A percentile compares a stretch with the other conserved stretches of the same genome.
These are phyloP conservation scores for Eretmochelys imbricata DNA, from an alignment of 2,113 vertebrate genomes.

Conservation along the genomic window DNA sequence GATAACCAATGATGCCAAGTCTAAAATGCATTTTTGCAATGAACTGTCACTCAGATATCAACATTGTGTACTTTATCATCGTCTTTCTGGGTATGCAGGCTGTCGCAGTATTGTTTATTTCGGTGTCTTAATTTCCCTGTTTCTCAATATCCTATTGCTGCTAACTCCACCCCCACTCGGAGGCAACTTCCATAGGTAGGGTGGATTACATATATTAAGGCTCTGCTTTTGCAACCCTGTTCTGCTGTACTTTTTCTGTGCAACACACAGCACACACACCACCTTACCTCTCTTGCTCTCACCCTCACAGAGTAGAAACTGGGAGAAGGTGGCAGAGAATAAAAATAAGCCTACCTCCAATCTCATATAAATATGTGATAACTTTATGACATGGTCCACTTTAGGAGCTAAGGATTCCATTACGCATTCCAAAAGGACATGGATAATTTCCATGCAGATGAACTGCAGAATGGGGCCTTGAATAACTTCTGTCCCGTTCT, in stretches of 20 bases:
- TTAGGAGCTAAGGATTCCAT: conserved; percentile 1
- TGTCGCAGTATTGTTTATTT: not conserved
- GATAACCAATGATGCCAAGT: conserved; percentile 56
- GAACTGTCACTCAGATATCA: conserved; percentile 52
- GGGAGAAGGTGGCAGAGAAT: not conserved
- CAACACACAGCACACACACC: too few species aligned
- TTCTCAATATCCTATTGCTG: not conserved
- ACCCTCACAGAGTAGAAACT: rapidly evolving
- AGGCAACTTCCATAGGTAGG: not conserved
- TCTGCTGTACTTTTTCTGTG: not conserved
- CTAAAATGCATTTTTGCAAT: conserved; percentile 39
- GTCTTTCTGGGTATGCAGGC: conserved; percentile 34
- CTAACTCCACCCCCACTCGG: not conserved
- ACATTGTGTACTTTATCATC: conserved; percentile 36
- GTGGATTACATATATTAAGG: rapidly evolving
- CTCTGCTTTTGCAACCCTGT: not conserved
- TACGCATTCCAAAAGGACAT: not conserved
- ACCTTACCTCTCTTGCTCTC: not conserved
- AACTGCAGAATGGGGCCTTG: not conserved
- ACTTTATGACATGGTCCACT: rapidly evolving
- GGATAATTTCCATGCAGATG: not conserved
- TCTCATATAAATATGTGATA: rapidly evolving
- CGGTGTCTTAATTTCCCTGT: not conserved
- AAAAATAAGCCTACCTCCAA: rapidly evolving
- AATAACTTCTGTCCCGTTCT: not conserved